Evolutionary conservation across 1,140 invertebrate genomes (phyloP).

Genomic region (Heliconius himera): DNA sequence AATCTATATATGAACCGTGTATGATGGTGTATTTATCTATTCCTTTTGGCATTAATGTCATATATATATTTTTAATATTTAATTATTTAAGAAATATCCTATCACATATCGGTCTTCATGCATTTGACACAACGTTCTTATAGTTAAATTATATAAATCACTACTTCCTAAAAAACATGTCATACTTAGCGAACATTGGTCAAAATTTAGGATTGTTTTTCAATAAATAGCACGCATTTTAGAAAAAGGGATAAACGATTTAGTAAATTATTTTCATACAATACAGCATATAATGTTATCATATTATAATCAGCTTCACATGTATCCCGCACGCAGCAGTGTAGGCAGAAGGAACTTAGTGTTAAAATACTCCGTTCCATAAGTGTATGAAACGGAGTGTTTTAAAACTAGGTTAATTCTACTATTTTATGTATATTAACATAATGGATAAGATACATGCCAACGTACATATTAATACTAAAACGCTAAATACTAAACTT

Average conservation of each 20-base stretch:
- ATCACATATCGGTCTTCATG: background rate
- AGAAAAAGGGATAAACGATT: background rate
- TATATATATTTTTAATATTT: background rate
- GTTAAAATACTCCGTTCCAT: no score
- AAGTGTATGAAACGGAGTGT: no score
- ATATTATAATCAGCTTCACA: no score
- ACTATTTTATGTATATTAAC: background rate
- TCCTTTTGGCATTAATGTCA: background rate
- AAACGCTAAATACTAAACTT: constrained; percentile 31
- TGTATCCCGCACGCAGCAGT: no score
- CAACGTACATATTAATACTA: background rate
- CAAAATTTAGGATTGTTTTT: background rate
- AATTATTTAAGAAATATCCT: constrained; percentile 1
- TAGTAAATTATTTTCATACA: background rate
- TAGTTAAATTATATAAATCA: background rate
- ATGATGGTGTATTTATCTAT: background rate
- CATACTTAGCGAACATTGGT: background rate
- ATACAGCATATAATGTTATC: no score
- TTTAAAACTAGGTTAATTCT: no score
- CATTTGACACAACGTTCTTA: constrained; percentile 9
- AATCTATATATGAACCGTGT: background rate
- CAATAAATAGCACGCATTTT: background rate
- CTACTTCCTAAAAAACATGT: background rate
- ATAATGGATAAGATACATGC: background rate
- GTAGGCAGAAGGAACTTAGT: no score